Evolutionary conservation across 37 sponge, comb jelly and placozoan genomes (phyloP).

Genomic region (Beroe ovata): DNA sequence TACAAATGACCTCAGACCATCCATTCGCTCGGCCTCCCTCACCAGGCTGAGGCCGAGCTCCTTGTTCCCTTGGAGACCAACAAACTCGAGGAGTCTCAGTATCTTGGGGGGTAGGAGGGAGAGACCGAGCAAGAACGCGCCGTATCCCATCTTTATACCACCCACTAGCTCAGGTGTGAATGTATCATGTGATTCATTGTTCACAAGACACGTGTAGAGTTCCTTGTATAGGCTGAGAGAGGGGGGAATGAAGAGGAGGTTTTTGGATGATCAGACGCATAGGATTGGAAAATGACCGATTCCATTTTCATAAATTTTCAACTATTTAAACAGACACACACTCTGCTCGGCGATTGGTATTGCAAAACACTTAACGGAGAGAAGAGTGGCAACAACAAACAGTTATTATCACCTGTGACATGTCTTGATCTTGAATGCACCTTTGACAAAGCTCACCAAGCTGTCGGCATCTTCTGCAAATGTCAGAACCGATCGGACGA

Average conservation of each 20-base stretch:
- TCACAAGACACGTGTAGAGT: neutral
- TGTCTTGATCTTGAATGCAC: slow-evolving; percentile 52
- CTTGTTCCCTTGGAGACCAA: slow-evolving; percentile 39
- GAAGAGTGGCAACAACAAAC: neutral
- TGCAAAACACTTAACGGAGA: neutral
- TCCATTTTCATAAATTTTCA: no score
- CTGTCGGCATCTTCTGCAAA: slow-evolving; percentile 44
- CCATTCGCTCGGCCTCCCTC: slow-evolving; percentile 30
- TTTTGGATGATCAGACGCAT: neutral
- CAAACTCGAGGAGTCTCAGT: slow-evolving; percentile 39
- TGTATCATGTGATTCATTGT: neutral
- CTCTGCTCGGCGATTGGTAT: no score
- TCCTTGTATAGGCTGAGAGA: slow-evolving; percentile 58
- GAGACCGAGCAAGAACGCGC: slow-evolving; percentile 30
- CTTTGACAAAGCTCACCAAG: slow-evolving; percentile 54
- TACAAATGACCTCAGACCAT: slow-evolving; percentile 26
- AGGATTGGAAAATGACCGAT: no score
- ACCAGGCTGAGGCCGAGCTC: neutral
- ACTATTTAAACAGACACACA: no score
- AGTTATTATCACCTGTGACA: slow-evolving; percentile 49
- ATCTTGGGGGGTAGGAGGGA: slow-evolving; percentile 59
- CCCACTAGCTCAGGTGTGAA: neutral
- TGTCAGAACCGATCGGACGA: slow-evolving; percentile 26
- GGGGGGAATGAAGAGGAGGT: neutral
- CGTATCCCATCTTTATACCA: slow-evolving; percentile 47